Evolutionary conservation across 2,113 vertebrate genomes (phyloP), one percentile per base, ranked within the genome.

Genomic region (Bubo scandiacus): DNA sequence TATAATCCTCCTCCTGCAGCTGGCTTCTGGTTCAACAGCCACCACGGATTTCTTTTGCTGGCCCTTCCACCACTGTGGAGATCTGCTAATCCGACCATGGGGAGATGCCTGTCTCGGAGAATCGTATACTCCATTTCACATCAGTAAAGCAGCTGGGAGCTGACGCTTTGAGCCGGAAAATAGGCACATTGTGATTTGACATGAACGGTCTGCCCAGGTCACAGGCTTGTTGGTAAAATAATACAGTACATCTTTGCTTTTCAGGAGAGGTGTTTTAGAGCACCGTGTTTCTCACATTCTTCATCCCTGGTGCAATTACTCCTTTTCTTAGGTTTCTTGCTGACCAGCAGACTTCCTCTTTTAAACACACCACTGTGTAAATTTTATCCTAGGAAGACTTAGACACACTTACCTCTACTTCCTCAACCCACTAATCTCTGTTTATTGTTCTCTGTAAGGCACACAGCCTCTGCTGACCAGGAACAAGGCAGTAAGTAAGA

Each of bases 61-160:
- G 21, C 47, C 38, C 30, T 75, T 72, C 74, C 49, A 47, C 23
- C 26, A 6, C 29, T 18, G 25, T 6, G 40, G 70, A 81, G n/a
- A 61, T 30, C 61, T 21, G 65, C 68, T 88, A 18, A 42, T 29
- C 61, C 47, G n/a, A 45, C n/a, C 52, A 5, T 0, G 7, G 45
- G 49, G 55, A 57, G 20, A 9, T 3, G 32, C 10, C 1, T 0
- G 1, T 8, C 72, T 55, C 5, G 0, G 17, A 12, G 61, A 40
- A 32, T 10, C 0, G 1, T 12, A 9, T 15, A 12, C 59, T 62
- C 66, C 5, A 4, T 72, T 78, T 73, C 78, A 63, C 79, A 20
- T 23, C 3, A 3, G 49, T 23, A 62, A 79, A 62, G 72, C 47
- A 43, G 77, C 70, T 29, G 52, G 78, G 78, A 83, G 36, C 79